Base-by-base conservation (phyloP, 1,140 invertebrate genomes). In the Magallana ariakensis region DNA sequence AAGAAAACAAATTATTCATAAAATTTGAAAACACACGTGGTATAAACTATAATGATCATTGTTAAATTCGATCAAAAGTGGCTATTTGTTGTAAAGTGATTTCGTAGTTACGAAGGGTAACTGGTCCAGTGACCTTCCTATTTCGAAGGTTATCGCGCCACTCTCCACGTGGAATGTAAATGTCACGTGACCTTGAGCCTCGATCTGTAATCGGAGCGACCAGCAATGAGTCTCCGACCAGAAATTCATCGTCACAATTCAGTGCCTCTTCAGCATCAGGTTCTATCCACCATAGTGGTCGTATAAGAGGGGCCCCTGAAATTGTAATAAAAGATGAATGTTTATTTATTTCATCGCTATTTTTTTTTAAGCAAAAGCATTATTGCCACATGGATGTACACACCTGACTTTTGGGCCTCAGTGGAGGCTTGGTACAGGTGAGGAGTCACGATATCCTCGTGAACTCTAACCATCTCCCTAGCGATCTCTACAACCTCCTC, bases 401-500 rank as follows among this genome's bases (percentile, higher is more conserved):
- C 57, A 81, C 80, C 80, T 19, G 80, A 81, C n/a, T 83, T 19
- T 55, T 82, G 46, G 56, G 90, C 84, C 22, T 86, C 80, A 15
- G 75, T 85, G 15, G 87, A 58, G 16, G 60, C 94, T 89, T 33
- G 89, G 83, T 83, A 91, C 92, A 66, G 93, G 26, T 86, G 93
- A 87, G 26, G 92, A 3, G 90, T 87, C 1, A 91, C 90, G 4
- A 89, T 55, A 6, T 89, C 70, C 16, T 96, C 96, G 92, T 98
- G 97, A 7, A 98, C 93, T n/a, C 89, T 46, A 1, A 97, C 96
- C 91, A 96, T 97, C 83, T 95, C 96, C 85, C 95, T 96, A 87
- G 96, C 96, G 56, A 98, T 96, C 16, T 94, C 91, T 1, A 97
- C 89, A 9, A 95, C 96, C 95, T 90, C 96, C 1, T 95, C 91